These are phyloP conservation scores for Malacoctenus gilli DNA, from an alignment of 2,797 vertebrate species.

Conservation along the genomic window DNA sequence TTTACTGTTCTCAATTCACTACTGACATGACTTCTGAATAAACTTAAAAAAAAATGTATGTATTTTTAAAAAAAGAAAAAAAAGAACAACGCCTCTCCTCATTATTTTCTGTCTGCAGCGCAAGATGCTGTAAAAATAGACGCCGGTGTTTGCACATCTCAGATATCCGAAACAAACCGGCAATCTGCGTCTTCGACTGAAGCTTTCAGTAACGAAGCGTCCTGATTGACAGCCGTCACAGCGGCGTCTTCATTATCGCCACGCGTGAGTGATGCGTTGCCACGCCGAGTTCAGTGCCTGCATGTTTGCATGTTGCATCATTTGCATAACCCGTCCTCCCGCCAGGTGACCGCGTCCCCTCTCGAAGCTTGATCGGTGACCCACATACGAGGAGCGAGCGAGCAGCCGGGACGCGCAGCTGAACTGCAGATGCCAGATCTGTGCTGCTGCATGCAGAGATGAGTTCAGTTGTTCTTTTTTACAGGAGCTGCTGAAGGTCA, in stretches of 20 bases:
- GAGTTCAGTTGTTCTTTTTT: too few species aligned
- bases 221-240: constrained; percentile 55
- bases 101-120: constrained; percentile 40
- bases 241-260: constrained; percentile 36
- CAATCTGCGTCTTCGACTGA: constrained; percentile 13
- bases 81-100: constrained; percentile 15
- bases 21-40: constrained; percentile 87
- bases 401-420: constrained; percentile 8
- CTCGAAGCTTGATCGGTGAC: constrained; percentile 20
- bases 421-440: constrained; percentile 15
- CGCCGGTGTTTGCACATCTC: constrained; percentile 32
- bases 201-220: constrained; percentile 17
- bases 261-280: neutral
- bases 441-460: constrained; percentile 9
- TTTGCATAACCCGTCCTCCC: constrained; percentile 56
- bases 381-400: too few species aligned
- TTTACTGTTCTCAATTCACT: constrained; percentile 81
- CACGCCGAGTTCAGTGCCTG: too few species aligned
- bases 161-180: constrained; percentile 27
- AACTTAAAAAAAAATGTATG: constrained; percentile 80
- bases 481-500: constrained; percentile 19
- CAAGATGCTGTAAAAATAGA: constrained; percentile 31
- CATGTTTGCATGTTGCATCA: too few species aligned
- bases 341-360: constrained; percentile 10
- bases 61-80: constrained; percentile 73